Conservation (phyloP, 92 coral and sea anemone genomes). For the Scolanthus callimorphus region DNA sequence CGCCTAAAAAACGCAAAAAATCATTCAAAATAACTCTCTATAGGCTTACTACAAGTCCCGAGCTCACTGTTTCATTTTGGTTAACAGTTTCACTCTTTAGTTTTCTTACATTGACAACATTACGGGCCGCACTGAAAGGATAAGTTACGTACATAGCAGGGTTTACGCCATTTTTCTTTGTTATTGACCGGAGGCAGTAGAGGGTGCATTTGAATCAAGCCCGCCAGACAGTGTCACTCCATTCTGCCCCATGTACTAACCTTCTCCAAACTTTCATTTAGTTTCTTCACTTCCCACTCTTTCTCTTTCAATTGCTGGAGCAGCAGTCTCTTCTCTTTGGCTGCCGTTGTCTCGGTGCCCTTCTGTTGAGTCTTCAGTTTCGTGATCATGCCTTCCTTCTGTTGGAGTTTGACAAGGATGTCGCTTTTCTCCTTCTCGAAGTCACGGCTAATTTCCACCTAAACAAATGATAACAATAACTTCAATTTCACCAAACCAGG, state of each 20-base stretch:
- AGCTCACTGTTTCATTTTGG: no score
- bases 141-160: no score
- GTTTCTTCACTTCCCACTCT: constrained; percentile 47
- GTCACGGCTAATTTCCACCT: constrained; percentile 20
- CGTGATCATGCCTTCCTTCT: constrained; percentile 35
- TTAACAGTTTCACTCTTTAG: no score
- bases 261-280: constrained; percentile 17
- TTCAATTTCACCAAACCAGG: no score
- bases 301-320: constrained; percentile 38
- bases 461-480: constrained; percentile 1
- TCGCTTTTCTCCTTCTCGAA: constrained; percentile 25
- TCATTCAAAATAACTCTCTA: no score
- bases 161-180: no score
- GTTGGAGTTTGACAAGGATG: constrained; percentile 36
- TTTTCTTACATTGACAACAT: background rate
- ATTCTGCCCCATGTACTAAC: no score
- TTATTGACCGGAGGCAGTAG: no score
- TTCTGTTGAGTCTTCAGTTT: constrained; percentile 15
- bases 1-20: background rate
- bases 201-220: no score
- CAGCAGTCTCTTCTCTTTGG: constrained; percentile 12
- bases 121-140: no score
- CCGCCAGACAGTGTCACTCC: no score
- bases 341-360: constrained; percentile 7
- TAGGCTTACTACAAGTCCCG: no score